Base-by-base conservation (phyloP, 2,797 vertebrate species). In the Peromyscus melanophrys region DNA sequence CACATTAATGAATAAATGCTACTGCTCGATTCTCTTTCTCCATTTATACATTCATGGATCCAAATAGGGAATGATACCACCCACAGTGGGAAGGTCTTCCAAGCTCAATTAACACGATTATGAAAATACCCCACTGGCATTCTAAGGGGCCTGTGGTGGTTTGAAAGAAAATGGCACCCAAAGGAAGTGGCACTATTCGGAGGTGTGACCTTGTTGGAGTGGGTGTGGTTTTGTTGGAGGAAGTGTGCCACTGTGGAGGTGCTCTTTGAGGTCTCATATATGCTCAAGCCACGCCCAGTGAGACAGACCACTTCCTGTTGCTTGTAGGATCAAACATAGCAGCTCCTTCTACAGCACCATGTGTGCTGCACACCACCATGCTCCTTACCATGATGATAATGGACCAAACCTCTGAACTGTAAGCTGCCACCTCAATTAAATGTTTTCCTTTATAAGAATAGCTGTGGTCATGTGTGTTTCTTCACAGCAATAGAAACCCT, bases 1-100 rank as follows among this genome's bases (percentile, higher is more conserved):
- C 67, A 29, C n/a, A 29, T 37, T 27, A 55, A 40, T 55, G 49
- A 57, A 86, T 52, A 34, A 16, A 87, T 17, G 25, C 49, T 57
- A 2, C 49, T 40, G 8, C n/a, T 17, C 31, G 29, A 6, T n/a
- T 52, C 46, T 52, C 34, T 87, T 71, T 73, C 67, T 73, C 49
- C 13, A 12, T 40, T 55, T 29, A 40, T n/a, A 31, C 0, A 1
- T 5, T 21, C 25, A 5, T 7, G 23, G n/a, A 29, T 19, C 23
- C 6, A 71, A 86, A 8, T 13, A 69, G 23, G 34, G 4, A 49
- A 37, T 37, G 34, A 17, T 21, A 52, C 12, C 85, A 57, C n/a
- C 83, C n/a, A 40, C 3, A 71, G 63, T 16, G 46, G n/a, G 37
- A n/a, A 16, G n/a, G n/a, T 37, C 49, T 57, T 57, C 49, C 49